phyloP scores from a whole-genome alignment of 1,140 invertebrate species.

The Procambarus virginalis region DNA sequence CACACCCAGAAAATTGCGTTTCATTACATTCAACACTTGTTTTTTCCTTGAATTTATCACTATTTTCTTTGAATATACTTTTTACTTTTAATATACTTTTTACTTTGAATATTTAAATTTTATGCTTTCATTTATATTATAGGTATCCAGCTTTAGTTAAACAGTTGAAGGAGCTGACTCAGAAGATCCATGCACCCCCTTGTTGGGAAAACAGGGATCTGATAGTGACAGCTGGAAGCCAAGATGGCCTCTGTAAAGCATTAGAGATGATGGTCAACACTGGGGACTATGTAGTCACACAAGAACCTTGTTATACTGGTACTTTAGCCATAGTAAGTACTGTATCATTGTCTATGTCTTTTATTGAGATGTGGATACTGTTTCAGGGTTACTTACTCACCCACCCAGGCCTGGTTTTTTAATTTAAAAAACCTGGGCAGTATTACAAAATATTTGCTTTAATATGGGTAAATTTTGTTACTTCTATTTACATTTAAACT shows the following conservation, averaged over 20 bases:
- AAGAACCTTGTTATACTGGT: conserved; percentile 83
- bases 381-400: no score
- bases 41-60: no score
- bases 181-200: conserved; percentile 79
- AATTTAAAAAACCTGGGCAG: no score
- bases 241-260: conserved; percentile 85
- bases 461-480: no score
- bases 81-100: no score
- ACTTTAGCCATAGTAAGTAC: conserved; percentile 74
- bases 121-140: background rate
- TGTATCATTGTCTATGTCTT: background rate
- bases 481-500: no score
- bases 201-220: conserved; percentile 80
- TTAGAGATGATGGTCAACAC: conserved; percentile 80
- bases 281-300: conserved; percentile 82
- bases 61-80: no score
- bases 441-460: no score
- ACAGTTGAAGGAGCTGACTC: conserved; percentile 80
- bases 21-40: no score
- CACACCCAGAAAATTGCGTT: no score
- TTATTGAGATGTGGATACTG: background rate
- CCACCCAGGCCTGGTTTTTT: no score
- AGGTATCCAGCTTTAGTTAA: conserved; percentile 78
- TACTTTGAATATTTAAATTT: background rate
- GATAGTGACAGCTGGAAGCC: conserved; percentile 82